These are phyloP conservation scores for Oscheius sp. DNA, from an alignment of 2,888 invertebrate species.

Conservation along the genomic window DNA sequence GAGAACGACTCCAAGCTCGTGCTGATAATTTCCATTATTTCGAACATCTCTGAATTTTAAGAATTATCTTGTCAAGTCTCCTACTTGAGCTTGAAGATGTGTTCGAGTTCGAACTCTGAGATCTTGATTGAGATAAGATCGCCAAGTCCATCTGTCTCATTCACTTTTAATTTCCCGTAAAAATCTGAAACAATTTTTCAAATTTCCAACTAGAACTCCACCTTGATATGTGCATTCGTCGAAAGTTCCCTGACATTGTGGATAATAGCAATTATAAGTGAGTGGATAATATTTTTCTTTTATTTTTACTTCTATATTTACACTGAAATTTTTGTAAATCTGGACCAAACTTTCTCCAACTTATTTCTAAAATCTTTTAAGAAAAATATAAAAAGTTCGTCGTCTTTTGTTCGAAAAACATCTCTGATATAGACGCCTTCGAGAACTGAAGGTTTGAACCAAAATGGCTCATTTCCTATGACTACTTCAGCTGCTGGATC, in stretches of 20 bases:
- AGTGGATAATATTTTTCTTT: not conserved
- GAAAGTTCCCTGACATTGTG: constrained; percentile 11
- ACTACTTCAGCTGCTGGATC: constrained; percentile 2
- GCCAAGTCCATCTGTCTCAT: not conserved
- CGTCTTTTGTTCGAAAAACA: not conserved
- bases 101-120: constrained; percentile 1
- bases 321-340: not conserved
- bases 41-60: constrained; percentile 8
- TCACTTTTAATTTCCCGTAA: not conserved
- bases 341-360: not conserved
- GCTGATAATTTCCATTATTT: not conserved
- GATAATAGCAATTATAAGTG: constrained; percentile 6
- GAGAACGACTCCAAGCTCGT: constrained; percentile 18
- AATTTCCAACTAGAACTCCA: not conserved
- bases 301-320: not conserved
- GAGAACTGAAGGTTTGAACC: constrained; percentile 4
- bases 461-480: constrained; percentile 4
- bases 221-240: constrained; percentile 7
- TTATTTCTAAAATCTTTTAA: constrained; percentile 14
- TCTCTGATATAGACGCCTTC: constrained; percentile 12
- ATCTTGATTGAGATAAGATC: not conserved
- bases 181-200: not conserved
- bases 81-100: not conserved
- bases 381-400: constrained; percentile 15
- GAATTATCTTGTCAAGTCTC: not conserved